Percentiles rank a stretch among this genome's conserved stretches.
Evolutionary conservation across 2,113 vertebrate species (phyloP).

Genomic region (Lepus europaeus): DNA sequence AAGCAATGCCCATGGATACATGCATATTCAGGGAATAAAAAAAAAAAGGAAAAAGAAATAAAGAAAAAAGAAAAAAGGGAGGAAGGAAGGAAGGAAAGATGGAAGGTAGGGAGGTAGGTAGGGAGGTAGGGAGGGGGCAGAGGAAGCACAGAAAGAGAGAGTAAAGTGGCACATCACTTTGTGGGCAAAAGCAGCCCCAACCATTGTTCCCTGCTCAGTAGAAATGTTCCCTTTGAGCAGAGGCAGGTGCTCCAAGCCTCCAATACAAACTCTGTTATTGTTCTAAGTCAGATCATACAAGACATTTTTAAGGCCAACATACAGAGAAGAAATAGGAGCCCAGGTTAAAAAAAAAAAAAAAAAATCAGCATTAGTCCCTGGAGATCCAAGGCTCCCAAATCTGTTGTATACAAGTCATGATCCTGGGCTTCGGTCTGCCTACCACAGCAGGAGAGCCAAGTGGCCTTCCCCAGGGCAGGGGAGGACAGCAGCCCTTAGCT

Average conservation of each 20-base stretch:
- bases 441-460: not conserved
- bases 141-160: not conserved
- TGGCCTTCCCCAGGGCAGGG: not conserved
- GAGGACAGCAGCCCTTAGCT: not conserved
- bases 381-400: not conserved
- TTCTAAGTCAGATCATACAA: not conserved
- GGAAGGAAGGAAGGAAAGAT: not conserved
- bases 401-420: too few relatives aligned
- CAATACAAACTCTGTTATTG: not conserved
- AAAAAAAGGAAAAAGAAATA: not conserved
- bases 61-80: not conserved
- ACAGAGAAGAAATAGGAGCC: not conserved
- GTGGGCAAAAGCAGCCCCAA: not conserved
- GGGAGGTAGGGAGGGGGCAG: not conserved
- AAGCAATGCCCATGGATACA: not conserved
- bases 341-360: too few relatives aligned
- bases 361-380: not conserved
- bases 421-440: not conserved
- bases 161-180: not conserved
- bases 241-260: too few relatives aligned
- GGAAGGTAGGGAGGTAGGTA: rapidly evolving
- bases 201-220: not conserved
- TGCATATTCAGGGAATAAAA: not conserved
- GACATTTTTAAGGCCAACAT: not conserved
- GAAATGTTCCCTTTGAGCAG: not conserved